These are phyloP conservation scores for Agrochola lychnidis DNA, from an alignment of 2,888 invertebrate genomes.

Conservation along the genomic window DNA sequence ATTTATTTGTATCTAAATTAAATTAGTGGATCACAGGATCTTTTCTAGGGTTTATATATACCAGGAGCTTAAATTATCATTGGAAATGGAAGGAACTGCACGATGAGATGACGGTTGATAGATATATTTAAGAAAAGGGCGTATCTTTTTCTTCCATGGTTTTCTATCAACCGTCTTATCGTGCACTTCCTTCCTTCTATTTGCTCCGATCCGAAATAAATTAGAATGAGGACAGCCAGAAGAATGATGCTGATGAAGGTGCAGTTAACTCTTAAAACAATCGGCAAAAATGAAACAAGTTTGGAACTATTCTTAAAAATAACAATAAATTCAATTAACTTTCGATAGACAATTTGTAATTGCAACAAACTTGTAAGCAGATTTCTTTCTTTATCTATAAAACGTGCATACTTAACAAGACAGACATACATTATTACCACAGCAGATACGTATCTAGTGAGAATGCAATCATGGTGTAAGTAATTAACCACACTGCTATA, in stretches of 20 bases:
- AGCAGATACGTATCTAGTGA: constrained; percentile 39
- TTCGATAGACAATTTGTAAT: not conserved
- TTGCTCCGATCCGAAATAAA: not conserved
- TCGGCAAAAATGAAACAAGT: not conserved
- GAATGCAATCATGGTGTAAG: constrained; percentile 45
- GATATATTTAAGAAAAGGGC: not conserved
- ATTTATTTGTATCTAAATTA: not conserved
- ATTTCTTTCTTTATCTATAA: constrained; percentile 43
- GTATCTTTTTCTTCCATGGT: too few species aligned
- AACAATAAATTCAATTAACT: not conserved
- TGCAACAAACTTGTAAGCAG: constrained; percentile 5
- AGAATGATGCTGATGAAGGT: not conserved
- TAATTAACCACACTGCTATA: constrained; percentile 39
- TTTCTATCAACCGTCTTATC: too few species aligned
- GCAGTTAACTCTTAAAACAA: not conserved
- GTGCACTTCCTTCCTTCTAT: too few species aligned
- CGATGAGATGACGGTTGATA: not conserved
- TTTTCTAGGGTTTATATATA: not conserved
- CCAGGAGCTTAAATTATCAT: not conserved
- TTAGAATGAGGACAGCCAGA: not conserved
- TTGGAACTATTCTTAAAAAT: not conserved
- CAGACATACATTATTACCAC: constrained; percentile 32
- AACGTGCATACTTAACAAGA: constrained; percentile 41
- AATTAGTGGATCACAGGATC: not conserved
- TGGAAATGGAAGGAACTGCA: not conserved